Evolutionary conservation across 1,140 invertebrate genomes (phyloP).

Genomic region (Microvelia longipes): DNA sequence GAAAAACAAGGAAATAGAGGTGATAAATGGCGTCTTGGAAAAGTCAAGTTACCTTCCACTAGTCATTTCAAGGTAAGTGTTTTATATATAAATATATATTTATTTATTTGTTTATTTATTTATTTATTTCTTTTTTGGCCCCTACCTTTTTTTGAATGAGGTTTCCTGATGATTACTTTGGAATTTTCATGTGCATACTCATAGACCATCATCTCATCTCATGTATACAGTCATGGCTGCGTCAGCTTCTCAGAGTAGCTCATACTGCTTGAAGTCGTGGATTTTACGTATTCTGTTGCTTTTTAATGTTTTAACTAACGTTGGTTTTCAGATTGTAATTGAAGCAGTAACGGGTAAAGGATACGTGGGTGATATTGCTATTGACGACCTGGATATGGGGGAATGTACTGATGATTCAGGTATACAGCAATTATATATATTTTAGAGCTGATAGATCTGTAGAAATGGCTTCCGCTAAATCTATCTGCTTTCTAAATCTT

Average conservation of each 20-base stretch:
- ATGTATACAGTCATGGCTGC: no score
- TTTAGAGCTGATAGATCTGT: slow-evolving; percentile 42
- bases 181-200: no score
- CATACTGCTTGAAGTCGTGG: no score
- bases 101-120: background rate
- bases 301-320: background rate
- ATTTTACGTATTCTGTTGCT: no score
- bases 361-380: slow-evolving; percentile 55
- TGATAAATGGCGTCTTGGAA: background rate
- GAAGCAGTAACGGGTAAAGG: slow-evolving; percentile 46
- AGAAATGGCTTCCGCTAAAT: no score
- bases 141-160: no score
- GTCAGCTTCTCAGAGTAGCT: no score
- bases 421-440: slow-evolving; percentile 42
- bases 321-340: slow-evolving; percentile 43
- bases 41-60: background rate
- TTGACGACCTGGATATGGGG: slow-evolving; percentile 52
- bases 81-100: background rate
- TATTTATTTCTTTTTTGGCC: background rate
- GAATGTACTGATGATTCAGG: slow-evolving; percentile 30
- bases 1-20: background rate
- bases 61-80: background rate
- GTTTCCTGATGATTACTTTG: no score
- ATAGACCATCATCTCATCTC: no score
- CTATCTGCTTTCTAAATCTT: no score